Evolutionary conservation across 1,140 invertebrate species (phyloP).

Genomic region (Hyles euphorbiae): DNA sequence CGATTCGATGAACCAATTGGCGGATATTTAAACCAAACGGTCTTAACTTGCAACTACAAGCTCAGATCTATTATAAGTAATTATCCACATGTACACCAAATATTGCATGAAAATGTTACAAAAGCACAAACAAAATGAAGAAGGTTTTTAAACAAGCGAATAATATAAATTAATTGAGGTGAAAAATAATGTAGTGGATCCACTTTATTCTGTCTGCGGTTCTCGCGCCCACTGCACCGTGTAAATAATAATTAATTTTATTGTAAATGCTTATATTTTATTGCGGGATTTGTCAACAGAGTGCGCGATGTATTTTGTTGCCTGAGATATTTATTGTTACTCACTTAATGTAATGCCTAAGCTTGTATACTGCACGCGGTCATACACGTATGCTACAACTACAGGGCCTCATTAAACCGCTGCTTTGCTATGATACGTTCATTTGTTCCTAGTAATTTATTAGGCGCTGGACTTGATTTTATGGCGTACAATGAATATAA

Average conservation of each 20-base stretch:
- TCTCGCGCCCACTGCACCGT: slow-evolving; percentile 53
- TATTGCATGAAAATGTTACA: neutral
- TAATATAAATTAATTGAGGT: too few relatives aligned
- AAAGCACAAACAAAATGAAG: too few relatives aligned
- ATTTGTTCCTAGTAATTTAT: too few relatives aligned
- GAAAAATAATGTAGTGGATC: slow-evolving; percentile 25
- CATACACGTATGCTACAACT: too few relatives aligned
- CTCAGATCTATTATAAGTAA: neutral
- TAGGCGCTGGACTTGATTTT: too few relatives aligned
- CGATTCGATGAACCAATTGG: too few relatives aligned
- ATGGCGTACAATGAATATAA: too few relatives aligned
- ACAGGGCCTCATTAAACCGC: slow-evolving; percentile 6
- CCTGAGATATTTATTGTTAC: slow-evolving; percentile 68
- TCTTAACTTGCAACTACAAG: neutral
- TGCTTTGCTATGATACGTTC: too few relatives aligned
- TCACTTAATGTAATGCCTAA: slow-evolving; percentile 62
- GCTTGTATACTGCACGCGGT: slow-evolving; percentile 15
- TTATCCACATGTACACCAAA: neutral
- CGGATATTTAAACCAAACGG: too few relatives aligned
- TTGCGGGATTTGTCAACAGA: slow-evolving; percentile 74
- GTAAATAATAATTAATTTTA: slow-evolving; percentile 77
- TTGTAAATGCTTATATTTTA: slow-evolving; percentile 76
- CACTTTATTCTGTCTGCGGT: slow-evolving; percentile 31
- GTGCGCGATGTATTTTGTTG: slow-evolving; percentile 68
- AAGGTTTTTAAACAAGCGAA: too few relatives aligned